phyloP scores from a whole-genome alignment of 2,888 invertebrate genomes.

The Pelosia muscerda region DNA sequence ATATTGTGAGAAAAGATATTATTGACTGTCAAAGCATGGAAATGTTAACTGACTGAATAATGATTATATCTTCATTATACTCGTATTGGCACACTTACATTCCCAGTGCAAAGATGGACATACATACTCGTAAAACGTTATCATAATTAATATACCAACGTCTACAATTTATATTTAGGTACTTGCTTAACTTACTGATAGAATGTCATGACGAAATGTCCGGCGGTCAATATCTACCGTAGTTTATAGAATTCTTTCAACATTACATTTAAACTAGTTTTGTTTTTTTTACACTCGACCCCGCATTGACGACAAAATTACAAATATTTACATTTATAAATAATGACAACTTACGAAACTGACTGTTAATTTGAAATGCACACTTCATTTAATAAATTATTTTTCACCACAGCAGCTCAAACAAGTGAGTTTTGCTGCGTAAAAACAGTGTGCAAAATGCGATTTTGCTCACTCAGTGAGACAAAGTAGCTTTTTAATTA shows the following conservation, averaged over 20 bases:
- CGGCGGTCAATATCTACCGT: background rate
- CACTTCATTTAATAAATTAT: constrained; percentile 23
- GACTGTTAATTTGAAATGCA: background rate
- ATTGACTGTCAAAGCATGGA: background rate
- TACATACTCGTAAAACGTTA: too few relatives aligned
- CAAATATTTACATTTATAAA: background rate
- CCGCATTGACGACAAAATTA: background rate
- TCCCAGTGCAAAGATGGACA: too few relatives aligned
- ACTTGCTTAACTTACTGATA: constrained; percentile 25
- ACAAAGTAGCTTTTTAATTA: too few relatives aligned
- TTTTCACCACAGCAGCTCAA: too few relatives aligned
- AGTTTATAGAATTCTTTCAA: constrained; percentile 27
- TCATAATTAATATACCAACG: background rate
- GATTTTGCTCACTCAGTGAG: too few relatives aligned
- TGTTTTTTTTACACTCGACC: background rate
- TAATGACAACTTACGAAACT: background rate
- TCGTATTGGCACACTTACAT: background rate
- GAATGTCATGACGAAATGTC: constrained; percentile 4
- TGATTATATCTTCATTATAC: background rate
- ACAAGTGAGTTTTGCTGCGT: too few relatives aligned
- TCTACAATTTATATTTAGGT: background rate
- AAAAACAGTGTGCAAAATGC: too few relatives aligned
- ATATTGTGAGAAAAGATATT: background rate
- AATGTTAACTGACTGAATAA: background rate
- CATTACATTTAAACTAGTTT: constrained; percentile 31